A percentile compares a stretch with the other conserved stretches of the same genome.
These are phyloP conservation scores for Coenonympha glycerion DNA, from an alignment of 2,888 invertebrate genomes.

Conservation along the genomic window DNA sequence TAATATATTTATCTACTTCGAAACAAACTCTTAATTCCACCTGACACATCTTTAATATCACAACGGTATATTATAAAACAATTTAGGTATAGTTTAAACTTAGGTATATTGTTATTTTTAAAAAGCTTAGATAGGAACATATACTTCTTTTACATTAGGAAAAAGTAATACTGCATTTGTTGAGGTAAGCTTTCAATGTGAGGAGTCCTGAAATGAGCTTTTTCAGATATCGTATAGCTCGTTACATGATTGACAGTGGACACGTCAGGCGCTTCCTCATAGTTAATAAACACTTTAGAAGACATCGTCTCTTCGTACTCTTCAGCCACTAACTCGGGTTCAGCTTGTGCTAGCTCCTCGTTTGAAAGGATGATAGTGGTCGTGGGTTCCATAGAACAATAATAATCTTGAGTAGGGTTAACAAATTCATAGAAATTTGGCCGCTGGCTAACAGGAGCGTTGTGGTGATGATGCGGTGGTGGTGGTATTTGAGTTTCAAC, in stretches of 20 bases:
- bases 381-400: constrained; percentile 47
- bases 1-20: constrained; percentile 37
- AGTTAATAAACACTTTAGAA: constrained; percentile 55
- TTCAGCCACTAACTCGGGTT: constrained; percentile 58
- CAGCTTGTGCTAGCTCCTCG: constrained; percentile 44
- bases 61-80: neutral
- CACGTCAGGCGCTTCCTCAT: constrained; percentile 55
- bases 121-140: neutral
- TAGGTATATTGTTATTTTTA: neutral
- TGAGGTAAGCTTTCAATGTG: constrained; percentile 57
- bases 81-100: neutral
- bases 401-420: constrained; percentile 43
- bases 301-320: constrained; percentile 62
- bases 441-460: constrained; percentile 44
- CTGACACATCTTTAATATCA: neutral
- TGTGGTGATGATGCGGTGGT: constrained; percentile 36
- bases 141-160: constrained; percentile 42
- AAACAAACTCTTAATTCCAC: neutral
- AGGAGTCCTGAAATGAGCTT: constrained; percentile 58
- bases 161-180: constrained; percentile 65
- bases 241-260: constrained; percentile 63
- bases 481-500: constrained; percentile 50
- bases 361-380: constrained; percentile 38
- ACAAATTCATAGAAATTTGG: constrained; percentile 55
- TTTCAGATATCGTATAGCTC: constrained; percentile 61